phyloP scores from a whole-genome alignment of 1,140 invertebrate species.

The Amphibalanus amphitrite region DNA sequence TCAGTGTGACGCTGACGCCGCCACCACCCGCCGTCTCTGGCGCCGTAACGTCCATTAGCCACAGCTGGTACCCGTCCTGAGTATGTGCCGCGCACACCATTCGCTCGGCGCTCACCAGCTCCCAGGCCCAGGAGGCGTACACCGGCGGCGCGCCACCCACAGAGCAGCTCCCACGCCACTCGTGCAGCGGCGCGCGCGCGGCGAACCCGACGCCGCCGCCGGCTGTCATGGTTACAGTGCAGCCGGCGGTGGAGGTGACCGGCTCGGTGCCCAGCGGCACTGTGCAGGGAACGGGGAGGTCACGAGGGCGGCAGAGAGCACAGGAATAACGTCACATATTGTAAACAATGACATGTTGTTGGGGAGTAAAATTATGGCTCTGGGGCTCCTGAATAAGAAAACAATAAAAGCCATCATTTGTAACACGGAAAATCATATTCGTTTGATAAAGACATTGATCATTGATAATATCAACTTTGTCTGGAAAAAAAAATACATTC shows the following conservation, averaged over 20 bases:
- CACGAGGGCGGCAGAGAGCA: neutral
- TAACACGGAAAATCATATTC: no score
- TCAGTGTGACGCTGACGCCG: neutral
- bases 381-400: no score
- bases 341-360: no score
- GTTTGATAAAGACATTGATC: no score
- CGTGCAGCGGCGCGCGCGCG: neutral
- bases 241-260: neutral
- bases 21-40: neutral
- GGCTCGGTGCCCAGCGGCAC: neutral
- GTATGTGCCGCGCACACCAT: neutral
- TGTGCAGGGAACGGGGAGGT: neutral
- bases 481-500: no score
- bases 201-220: neutral
- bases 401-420: no score
- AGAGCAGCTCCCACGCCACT: neutral
- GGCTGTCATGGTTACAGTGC: neutral
- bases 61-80: neutral
- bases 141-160: neutral
- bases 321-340: neutral
- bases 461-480: no score
- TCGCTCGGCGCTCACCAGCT: neutral
- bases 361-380: no score
- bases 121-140: neutral
- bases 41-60: neutral